phyloP scores from a whole-genome alignment of 2,797 vertebrate genomes.

The Pipistrellus kuhlii region DNA sequence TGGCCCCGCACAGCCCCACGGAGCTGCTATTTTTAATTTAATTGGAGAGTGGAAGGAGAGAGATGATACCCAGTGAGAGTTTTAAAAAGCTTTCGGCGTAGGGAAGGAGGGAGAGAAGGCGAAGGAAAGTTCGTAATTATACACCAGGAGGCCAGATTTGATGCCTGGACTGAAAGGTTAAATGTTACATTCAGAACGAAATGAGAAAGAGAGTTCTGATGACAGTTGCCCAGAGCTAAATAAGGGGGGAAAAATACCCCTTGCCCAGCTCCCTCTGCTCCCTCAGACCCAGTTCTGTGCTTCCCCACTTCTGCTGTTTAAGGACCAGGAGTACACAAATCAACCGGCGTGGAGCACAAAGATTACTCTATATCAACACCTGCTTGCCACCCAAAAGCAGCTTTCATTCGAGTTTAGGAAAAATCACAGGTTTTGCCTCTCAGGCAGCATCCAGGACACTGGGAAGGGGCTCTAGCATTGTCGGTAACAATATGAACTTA shows the following conservation, averaged over 20 bases:
- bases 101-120: slow-evolving; percentile 16
- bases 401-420: not conserved
- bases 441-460: not conserved
- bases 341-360: not conserved
- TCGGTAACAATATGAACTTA: not conserved
- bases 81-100: slow-evolving; percentile 69
- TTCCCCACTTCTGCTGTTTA: not conserved
- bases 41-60: slow-evolving; percentile 77
- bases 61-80: slow-evolving; percentile 71
- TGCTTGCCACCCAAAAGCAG: not conserved
- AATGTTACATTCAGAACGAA: slow-evolving; percentile 77
- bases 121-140: slow-evolving; percentile 80
- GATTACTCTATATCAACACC: not conserved
- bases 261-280: not conserved
- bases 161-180: slow-evolving; percentile 83
- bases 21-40: slow-evolving; percentile 83
- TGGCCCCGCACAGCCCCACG: slow-evolving; percentile 58
- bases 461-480: not conserved
- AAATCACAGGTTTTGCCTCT: not conserved
- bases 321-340: not conserved
- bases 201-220: slow-evolving; percentile 49
- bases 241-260: slow-evolving; percentile 16
- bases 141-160: slow-evolving; percentile 75
- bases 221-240: slow-evolving; percentile 65
- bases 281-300: not conserved